Conservation (phyloP, 2,888 invertebrate species). For the Entomobrya proxima region DNA sequence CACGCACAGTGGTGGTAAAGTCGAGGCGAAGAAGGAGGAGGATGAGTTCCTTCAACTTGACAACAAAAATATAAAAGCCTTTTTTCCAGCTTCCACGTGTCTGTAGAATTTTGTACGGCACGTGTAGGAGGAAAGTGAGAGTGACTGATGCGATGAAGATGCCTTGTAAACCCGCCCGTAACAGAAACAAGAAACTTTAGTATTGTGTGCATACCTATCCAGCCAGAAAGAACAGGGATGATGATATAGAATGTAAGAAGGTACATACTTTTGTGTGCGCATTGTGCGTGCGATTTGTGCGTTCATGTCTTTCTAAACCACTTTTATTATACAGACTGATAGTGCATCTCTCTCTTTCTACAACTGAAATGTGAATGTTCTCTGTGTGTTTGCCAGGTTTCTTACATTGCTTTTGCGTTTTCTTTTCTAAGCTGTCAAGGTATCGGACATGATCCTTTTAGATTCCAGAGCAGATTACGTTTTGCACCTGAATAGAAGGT, state of each 20-base stretch:
- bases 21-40: constrained; percentile 14
- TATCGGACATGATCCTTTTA: constrained; percentile 5
- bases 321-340: neutral
- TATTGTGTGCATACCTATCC: neutral
- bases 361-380: neutral
- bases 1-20: neutral
- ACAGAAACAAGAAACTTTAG: neutral
- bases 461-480: neutral
- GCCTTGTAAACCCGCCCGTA: constrained; percentile 1
- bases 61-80: constrained; percentile 52
- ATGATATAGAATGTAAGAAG: too few species aligned
- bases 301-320: too few species aligned
- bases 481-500: neutral
- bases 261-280: neutral
- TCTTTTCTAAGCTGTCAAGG: neutral
- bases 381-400: neutral
- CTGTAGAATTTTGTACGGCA: constrained; percentile 52
- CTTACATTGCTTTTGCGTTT: neutral
- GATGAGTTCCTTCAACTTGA: constrained; percentile 63
- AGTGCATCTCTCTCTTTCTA: neutral
- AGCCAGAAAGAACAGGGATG: too few species aligned
- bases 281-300: neutral
- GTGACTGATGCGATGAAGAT: constrained; percentile 15
- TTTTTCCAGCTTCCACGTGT: constrained; percentile 63
- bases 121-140: constrained; percentile 42